Evolutionary conservation across 2,113 vertebrate genomes (phyloP).

Genomic region (Rhinogobius similis): DNA sequence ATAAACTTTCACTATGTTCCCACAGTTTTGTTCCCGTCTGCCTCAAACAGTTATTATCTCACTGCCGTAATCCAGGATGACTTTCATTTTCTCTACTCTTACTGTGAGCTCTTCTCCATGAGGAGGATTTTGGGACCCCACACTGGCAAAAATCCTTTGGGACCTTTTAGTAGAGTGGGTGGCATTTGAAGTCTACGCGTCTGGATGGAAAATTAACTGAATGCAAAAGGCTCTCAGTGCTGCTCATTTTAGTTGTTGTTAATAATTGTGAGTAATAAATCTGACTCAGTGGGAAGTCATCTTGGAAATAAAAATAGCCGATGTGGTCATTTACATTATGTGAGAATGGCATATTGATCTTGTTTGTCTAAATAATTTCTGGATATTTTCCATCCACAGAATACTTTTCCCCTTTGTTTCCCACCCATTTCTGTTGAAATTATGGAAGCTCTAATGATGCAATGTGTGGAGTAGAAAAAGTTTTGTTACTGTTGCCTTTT

Average conservation of each 20-base stretch:
- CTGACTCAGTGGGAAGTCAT: constrained; percentile 18
- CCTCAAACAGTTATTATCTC: constrained; percentile 73
- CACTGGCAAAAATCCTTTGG: constrained; percentile 53
- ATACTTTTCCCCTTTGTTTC: not conserved
- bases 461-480: not conserved
- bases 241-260: not conserved
- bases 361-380: not conserved
- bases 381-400: constrained; percentile 2
- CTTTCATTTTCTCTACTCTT: constrained; percentile 22
- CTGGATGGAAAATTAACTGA: constrained; percentile 36
- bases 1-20: constrained; percentile 33
- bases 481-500: not conserved
- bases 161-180: constrained; percentile 14
- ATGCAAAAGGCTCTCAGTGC: not conserved
- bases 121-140: constrained; percentile 57
- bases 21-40: constrained; percentile 40
- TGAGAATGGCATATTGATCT: not conserved
- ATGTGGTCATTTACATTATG: not conserved
- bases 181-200: constrained; percentile 36
- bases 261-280: not conserved
- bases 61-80: constrained; percentile 32
- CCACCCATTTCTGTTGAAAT: not conserved
- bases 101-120: constrained; percentile 47
- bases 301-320: not conserved
- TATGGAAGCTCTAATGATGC: not conserved